These are phyloP conservation scores for Synergus gifuensis DNA, from an alignment of 2,888 invertebrate genomes.

Conservation along the genomic window DNA sequence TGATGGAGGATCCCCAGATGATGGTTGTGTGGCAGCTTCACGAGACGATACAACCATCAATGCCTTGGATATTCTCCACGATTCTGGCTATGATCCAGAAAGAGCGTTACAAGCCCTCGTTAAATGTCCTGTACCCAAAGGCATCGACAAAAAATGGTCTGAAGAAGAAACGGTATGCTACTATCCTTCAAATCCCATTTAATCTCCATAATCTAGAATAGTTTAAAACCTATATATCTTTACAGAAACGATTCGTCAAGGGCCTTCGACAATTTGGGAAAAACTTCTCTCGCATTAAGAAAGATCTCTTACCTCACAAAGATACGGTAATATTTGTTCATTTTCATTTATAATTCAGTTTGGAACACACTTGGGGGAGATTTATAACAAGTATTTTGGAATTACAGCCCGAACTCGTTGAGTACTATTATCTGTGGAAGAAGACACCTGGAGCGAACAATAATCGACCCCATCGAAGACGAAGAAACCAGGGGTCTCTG, in stretches of 20 bases:
- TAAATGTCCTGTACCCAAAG: constrained; percentile 97
- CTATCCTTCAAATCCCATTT: constrained; percentile 45
- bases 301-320: constrained; percentile 97
- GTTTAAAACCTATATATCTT: constrained; percentile 11
- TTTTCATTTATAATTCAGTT: neutral
- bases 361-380: neutral
- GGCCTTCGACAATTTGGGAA: constrained; percentile 99
- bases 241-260: constrained; percentile 96
- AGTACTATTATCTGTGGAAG: constrained; percentile 99
- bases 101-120: constrained; percentile 97
- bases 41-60: constrained; percentile 98
- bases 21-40: constrained; percentile 97
- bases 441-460: constrained; percentile 98
- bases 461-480: constrained; percentile 94
- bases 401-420: constrained; percentile 93
- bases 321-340: constrained; percentile 85
- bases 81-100: constrained; percentile 97
- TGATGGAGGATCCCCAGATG: constrained; percentile 97
- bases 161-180: constrained; percentile 92
- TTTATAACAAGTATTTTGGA: neutral
- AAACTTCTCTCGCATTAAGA: constrained; percentile 98
- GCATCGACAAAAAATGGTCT: constrained; percentile 98
- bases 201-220: neutral
- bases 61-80: constrained; percentile 96
- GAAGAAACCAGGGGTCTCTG: constrained; percentile 89